Percentiles rank a stretch among this genome's conserved stretches.
Conservation (phyloP, 2,113 vertebrate species). For the Corvus cornix region DNA sequence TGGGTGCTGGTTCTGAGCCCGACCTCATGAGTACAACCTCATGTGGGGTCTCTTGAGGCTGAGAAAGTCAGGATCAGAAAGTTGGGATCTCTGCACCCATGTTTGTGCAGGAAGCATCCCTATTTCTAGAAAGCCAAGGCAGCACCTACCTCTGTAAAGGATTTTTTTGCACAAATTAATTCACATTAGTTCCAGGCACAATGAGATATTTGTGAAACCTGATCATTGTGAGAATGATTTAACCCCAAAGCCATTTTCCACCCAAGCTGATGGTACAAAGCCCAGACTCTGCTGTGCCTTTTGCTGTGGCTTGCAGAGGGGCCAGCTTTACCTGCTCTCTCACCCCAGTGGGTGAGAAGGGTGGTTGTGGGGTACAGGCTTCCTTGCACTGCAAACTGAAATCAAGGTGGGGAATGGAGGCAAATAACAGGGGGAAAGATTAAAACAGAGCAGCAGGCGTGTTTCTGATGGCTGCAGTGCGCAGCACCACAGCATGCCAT, state of each 20-base stretch:
- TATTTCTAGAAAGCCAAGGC: background rate
- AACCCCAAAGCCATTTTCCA: background rate
- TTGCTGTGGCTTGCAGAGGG: background rate
- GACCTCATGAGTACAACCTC: background rate
- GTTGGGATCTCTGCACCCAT: accelerated
- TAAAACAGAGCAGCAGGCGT: background rate
- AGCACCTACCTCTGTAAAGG: background rate
- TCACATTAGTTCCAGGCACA: background rate
- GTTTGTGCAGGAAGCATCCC: background rate
- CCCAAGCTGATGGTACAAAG: background rate
- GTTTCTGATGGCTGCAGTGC: background rate
- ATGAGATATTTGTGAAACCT: background rate
- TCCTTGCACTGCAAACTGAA: background rate
- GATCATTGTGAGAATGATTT: background rate
- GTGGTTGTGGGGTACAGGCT: background rate
- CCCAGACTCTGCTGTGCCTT: background rate
- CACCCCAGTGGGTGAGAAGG: background rate
- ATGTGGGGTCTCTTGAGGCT: accelerated
- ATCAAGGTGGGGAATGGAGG: background rate
- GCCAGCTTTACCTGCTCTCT: background rate
- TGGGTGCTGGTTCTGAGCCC: background rate
- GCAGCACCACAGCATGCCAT: accelerated
- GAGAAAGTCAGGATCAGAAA: background rate
- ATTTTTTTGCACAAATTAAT: background rate
- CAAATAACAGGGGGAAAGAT: background rate